Evolutionary conservation across 1,140 invertebrate genomes (phyloP).

Genomic region (Macrobrachium nipponense): DNA sequence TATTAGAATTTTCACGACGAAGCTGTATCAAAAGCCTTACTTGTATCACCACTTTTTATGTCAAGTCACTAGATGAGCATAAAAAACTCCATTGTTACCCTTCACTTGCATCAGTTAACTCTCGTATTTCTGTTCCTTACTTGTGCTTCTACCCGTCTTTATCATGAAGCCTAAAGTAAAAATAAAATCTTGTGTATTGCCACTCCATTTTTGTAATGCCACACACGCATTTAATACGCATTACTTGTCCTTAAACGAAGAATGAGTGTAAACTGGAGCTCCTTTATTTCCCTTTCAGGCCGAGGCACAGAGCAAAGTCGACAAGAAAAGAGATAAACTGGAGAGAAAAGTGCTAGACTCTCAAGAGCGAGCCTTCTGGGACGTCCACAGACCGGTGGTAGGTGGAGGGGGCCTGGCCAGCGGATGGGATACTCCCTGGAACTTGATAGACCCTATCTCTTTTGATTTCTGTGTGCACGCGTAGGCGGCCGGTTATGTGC

Average conservation of each 20-base stretch:
- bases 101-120: no score
- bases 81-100: not conserved
- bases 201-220: not conserved
- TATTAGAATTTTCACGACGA: no score
- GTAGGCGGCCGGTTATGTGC: not conserved
- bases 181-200: no score
- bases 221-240: not conserved
- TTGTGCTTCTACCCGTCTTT: not conserved
- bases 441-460: no score
- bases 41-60: not conserved
- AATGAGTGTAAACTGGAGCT: no score
- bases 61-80: no score
- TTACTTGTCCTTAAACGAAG: no score
- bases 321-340: constrained; percentile 98
- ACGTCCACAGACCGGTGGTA: constrained; percentile 97
- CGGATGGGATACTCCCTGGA: no score
- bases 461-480: constrained; percentile 6
- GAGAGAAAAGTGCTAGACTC: constrained; percentile 98
- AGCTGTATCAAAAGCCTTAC: not conserved
- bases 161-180: not conserved
- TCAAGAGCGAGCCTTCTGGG: constrained; percentile 99
- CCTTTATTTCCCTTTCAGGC: constrained; percentile 68
- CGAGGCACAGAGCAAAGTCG: constrained; percentile 88
- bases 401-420: constrained; percentile 62
- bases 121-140: not conserved